Evolutionary conservation across 2,113 vertebrate species (phyloP), one percentile per base, ranked within the genome.

Genomic region (Nyctibius bracteatus): DNA sequence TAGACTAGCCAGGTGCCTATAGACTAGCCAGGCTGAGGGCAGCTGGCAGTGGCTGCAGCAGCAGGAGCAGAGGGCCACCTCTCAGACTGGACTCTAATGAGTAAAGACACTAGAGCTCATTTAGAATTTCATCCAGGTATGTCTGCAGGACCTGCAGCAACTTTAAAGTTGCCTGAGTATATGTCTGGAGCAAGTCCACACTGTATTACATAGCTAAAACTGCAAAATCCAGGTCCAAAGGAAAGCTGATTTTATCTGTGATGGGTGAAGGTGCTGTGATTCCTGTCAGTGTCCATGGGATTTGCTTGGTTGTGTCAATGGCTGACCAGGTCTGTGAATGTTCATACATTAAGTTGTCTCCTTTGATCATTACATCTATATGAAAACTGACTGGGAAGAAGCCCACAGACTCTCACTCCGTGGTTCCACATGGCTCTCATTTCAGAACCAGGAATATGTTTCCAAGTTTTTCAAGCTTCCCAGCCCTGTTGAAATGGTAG

Each of bases 391-490:
- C 20, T 18, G 16, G 6, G 25, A 22, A 86, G 41, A 49, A 90
- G 47, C 33, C 68, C 61, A 63, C n/a, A 90, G 31, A 44, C 35
- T 84, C 41, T 54, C 0, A 0, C 57, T 65, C 57, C 0, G 0
- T 54, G 84, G 10, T 71, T 93, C 43, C 30, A 62, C n/a, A 39
- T 1, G 2, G 62, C 51, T 86, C 59, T 49, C 10, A 25, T 39
- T 67, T 92, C 70, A 49, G 78, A 31, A 5, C 15, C 37, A 37
- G 37, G 37, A 90, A 58, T 11, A n/a, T 5, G 1, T 61, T 65
- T n/a, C 46, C 24, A 84, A 39, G 37, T 18, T 79, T 83, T 73
- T 43, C 52, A 54, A n/a, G 33, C 31, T 91, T 81, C 52, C 54
- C 55, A 80, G 57, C 7, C 14, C 49, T n/a, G 20, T 0, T 1